Base-by-base conservation (phyloP, 2,113 vertebrate species). In the Psittacula cyanocephala region DNA sequence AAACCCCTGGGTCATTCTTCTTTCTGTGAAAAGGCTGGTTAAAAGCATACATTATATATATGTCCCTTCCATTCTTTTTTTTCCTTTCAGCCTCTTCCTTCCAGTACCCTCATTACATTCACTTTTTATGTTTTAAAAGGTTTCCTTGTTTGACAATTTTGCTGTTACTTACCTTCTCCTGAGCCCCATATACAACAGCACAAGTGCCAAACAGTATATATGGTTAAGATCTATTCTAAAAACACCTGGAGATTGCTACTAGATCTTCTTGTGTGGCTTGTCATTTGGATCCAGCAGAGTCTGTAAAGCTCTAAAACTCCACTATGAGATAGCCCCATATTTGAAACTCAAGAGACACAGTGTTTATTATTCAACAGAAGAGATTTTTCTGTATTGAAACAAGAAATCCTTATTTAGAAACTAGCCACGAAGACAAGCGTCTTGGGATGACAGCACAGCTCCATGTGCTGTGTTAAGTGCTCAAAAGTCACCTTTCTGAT, bases 101-200 rank as follows among this genome's bases (percentile, higher is more conserved):
- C 55, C 71, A 94, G 53, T 59, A 50, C 53, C 74, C 52, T 86
- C 60, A 65, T 89, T 72, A 85, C 33, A 29, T 82, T 68, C 52
- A 19, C 52, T 37, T 52, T 85, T 62, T 33, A 60, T 70, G 75
- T 77, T 95, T 82, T 85, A 80, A 92, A 93, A 95, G 87, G 13
- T 89, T 95, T 88, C 35, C 85, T 82, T 91, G 81, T 85, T 65
- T 95, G 84, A 96, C 75, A 91, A 65, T 91, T 92, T 85, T 88
- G 78, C 87, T 94, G 89, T 78, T 92, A 52, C 78, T 91, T 76
- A 31, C 93, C 49, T 93, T 95, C 89, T 91, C 84, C 87, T 76
- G 60, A 94, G 67, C 65, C 91, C 81, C 60, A 18, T 62, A 57
- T 79, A 69, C 75, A 93, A 70, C 52, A 89, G 84, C 72, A 87